These are phyloP conservation scores for Caerostris darwini DNA, from an alignment of 1,140 invertebrate genomes.

Conservation along the genomic window DNA sequence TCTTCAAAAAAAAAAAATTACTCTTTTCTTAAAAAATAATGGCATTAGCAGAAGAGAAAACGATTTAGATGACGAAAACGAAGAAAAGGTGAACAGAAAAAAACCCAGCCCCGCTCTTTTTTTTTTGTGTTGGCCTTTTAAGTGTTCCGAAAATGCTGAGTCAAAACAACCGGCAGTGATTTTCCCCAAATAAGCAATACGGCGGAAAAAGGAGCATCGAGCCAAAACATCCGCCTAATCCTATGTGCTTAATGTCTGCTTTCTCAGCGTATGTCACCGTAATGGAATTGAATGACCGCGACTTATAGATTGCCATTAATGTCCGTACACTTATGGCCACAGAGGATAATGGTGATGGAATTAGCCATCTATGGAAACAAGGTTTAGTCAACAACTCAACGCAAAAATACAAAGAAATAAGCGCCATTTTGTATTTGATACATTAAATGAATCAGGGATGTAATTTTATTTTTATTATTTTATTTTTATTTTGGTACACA, in stretches of 20 bases:
- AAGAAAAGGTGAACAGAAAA: neutral
- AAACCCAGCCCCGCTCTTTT: neutral
- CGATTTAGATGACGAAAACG: neutral
- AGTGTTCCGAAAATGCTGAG: conserved; percentile 36
- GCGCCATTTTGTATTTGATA: too few species aligned
- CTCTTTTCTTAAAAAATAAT: neutral
- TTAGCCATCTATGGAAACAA: neutral
- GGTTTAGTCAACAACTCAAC: neutral
- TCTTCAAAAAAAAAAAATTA: too few species aligned
- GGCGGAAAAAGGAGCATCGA: neutral
- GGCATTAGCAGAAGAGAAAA: neutral
- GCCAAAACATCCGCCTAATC: conserved; percentile 36
- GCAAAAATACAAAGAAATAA: neutral
- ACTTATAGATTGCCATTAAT: conserved; percentile 60
- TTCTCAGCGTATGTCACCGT: conserved; percentile 62
- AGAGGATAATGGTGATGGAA: neutral
- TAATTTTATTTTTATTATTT: too few species aligned
- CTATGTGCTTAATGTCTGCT: conserved; percentile 61
- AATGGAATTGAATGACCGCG: conserved; percentile 55
- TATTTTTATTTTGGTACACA: too few species aligned
- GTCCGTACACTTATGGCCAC: neutral
- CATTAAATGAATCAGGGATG: too few species aligned
- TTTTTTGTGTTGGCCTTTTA: neutral
- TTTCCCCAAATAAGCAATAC: neutral
- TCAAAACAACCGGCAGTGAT: neutral